Evolutionary conservation across 2,113 vertebrate genomes (phyloP), one percentile per base, ranked within the genome.

Genomic region (Oenanthe melanoleuca): DNA sequence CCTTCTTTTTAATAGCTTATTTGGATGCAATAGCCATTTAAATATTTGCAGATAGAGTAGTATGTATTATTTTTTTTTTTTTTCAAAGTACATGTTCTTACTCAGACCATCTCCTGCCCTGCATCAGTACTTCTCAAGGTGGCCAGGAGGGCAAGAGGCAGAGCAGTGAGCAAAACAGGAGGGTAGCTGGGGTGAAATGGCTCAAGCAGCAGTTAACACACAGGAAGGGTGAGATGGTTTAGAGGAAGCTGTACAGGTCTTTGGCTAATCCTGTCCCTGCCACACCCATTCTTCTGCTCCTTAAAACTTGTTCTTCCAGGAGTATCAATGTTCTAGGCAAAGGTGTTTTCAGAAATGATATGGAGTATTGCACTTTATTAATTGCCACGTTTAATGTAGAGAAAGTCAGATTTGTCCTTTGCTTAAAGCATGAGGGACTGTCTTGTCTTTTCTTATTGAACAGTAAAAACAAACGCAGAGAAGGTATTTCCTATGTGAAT

Each of bases 301-400:
- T 57, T 66, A 55, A 78, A 44, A 19, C 84, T n/a, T 34, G 0
- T 37, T 91, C 25, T 81, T 49, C 12, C 34, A 16, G 22, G 26
- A 80, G 8, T 18, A 20, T 31, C 26, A 38, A 49, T 55, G 13
- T 71, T 67, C 31, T n/a, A 69, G 45, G 59, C 2, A 6, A 53
- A 61, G 7, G 3, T 57, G 21, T 80, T 80, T 61, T 67, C 25
- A 77, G 45, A 82, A 84, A 37, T 50, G 1, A 31, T 31, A 9
- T 0, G 0, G 25, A 34, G 6, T 2, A 3, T 11, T 84, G 42
- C 33, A 73, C 40, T 69, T 69, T 77, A 28, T n/a, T 65, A 23
- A 34, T 26, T 45, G 22, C 53, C 11, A 6, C 4, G 8, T 80
- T 67, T 77, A 65, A 44, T n/a, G 10, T 38, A 31, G n/a, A 57